Evolutionary conservation across 1,140 invertebrate species (phyloP).

Genomic region (Latrodectus geometricus): DNA sequence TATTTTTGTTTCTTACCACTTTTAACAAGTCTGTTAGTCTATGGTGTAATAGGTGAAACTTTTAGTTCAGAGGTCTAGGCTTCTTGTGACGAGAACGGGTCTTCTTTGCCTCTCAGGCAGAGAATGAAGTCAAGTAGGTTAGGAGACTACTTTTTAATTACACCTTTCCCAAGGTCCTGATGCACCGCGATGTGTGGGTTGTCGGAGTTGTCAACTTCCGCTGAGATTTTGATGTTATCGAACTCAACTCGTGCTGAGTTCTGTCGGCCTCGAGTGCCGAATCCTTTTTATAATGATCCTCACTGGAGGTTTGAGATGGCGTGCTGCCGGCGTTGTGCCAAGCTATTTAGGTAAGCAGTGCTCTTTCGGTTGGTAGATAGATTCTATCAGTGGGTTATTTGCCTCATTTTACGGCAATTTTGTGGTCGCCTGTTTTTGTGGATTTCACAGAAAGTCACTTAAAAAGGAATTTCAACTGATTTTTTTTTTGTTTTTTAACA

Average conservation of each 20-base stretch:
- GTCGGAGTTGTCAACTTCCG: slow-evolving; percentile 42
- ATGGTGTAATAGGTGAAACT: no score
- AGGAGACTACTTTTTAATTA: slow-evolving; percentile 32
- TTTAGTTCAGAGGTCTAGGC: no score
- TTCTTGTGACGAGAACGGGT: no score
- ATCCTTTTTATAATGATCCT: neutral
- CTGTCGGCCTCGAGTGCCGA: neutral
- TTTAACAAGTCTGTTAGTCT: no score
- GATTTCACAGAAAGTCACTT: no score
- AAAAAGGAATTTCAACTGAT: no score
- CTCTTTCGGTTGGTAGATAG: no score
- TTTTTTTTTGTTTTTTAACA: no score
- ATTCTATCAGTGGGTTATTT: neutral
- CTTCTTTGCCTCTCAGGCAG: no score
- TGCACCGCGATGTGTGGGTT: slow-evolving; percentile 13
- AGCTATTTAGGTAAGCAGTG: neutral
- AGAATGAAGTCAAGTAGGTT: slow-evolving; percentile 20
- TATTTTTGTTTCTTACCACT: no score
- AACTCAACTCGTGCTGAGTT: neutral
- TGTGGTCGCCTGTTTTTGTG: neutral
- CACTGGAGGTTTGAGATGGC: neutral
- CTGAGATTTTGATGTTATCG: slow-evolving; percentile 13
- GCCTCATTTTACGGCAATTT: neutral
- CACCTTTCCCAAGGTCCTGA: neutral
- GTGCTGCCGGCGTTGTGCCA: neutral